Percentiles rank a stretch among this genome's conserved stretches.
Evolutionary conservation across 1,140 invertebrate genomes (phyloP).

Genomic region (Rhopalosiphum maidis): DNA sequence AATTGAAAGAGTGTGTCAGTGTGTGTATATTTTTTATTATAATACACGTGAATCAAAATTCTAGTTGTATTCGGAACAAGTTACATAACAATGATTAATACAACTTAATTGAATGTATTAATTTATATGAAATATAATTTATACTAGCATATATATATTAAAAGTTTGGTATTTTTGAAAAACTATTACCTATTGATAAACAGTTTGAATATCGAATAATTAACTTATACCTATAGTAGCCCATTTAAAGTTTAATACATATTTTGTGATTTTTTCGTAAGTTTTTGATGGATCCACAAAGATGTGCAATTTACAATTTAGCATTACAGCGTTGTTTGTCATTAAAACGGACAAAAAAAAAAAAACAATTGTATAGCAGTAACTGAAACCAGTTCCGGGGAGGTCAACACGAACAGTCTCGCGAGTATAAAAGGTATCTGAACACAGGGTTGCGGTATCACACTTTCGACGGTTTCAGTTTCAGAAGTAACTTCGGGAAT

Average conservation of each 20-base stretch:
- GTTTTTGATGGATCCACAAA: background rate
- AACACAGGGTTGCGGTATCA: conserved; percentile 42
- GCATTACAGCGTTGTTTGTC: background rate
- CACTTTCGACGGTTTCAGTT: conserved; percentile 53
- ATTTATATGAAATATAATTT: background rate
- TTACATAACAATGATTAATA: background rate
- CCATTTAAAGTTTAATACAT: background rate
- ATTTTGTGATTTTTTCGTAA: background rate
- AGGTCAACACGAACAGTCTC: conserved; percentile 14
- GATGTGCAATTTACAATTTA: background rate
- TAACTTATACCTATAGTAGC: background rate
- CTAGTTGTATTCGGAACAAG: background rate
- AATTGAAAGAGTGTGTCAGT: background rate
- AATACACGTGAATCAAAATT: background rate
- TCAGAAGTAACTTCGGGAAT: conserved; percentile 50
- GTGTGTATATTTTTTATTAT: too few relatives aligned
- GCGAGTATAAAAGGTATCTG: conserved; percentile 13
- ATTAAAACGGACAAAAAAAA: background rate
- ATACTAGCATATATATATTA: background rate
- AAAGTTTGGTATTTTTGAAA: background rate
- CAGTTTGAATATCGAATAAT: background rate
- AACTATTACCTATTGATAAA: background rate
- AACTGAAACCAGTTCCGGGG: conserved; percentile 25
- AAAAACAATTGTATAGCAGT: background rate
- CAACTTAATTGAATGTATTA: background rate